Conservation (phyloP, 2,797 vertebrate genomes). For the Pangasius larnaudii region DNA sequence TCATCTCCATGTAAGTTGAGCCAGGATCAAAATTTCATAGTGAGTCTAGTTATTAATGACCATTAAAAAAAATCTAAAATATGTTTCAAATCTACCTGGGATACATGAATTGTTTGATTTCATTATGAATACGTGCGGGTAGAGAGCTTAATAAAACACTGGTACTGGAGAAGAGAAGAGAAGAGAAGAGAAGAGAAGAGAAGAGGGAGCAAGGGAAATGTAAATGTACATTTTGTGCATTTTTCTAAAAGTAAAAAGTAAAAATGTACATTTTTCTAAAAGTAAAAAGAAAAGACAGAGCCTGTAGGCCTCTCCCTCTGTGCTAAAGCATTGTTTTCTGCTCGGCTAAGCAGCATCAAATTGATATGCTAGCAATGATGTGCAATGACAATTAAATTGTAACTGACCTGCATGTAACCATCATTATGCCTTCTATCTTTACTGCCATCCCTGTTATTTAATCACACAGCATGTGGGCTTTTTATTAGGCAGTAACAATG, state of each 20-base stretch:
- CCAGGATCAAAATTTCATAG: neutral
- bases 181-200: neutral
- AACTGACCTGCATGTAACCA: slow-evolving; percentile 94
- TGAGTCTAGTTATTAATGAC: neutral
- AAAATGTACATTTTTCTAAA: neutral
- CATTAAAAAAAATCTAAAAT: neutral
- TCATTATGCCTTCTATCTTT: slow-evolving; percentile 90
- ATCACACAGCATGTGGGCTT: slow-evolving; percentile 86
- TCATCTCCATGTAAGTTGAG: neutral
- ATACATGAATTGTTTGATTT: neutral
- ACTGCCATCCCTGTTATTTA: slow-evolving; percentile 91
- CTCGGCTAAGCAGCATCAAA: slow-evolving; percentile 90
- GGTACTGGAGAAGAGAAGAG: neutral
- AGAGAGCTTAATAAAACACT: neutral
- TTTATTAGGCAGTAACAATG: slow-evolving; percentile 89
- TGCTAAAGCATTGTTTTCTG: slow-evolving; percentile 87
- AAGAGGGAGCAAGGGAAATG: too few relatives aligned
- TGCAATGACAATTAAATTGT: slow-evolving; percentile 98
- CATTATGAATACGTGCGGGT: neutral
- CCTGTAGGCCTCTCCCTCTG: slow-evolving; percentile 65
- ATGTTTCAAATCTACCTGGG: neutral
- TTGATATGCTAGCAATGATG: slow-evolving; percentile 92
- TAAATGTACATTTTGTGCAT: too few relatives aligned
- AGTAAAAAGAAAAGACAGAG: slow-evolving; percentile 56
- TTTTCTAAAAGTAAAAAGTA: too few relatives aligned